Percentiles rank a stretch among this genome's conserved stretches.
Conservation (phyloP, 1,140 invertebrate genomes). For the Bombus turneri region DNA sequence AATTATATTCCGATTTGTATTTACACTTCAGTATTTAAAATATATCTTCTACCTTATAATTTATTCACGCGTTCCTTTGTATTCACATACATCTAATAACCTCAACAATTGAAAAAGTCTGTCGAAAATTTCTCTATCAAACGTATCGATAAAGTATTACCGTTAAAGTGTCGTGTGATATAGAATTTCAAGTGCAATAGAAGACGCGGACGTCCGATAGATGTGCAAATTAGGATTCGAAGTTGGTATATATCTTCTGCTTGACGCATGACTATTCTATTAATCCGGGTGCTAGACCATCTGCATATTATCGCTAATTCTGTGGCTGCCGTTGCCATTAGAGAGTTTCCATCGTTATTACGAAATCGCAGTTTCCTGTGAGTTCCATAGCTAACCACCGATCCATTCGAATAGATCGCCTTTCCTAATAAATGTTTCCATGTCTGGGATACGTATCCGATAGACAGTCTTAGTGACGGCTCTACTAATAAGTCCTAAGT, state of each 20-base stretch:
- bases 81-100: too few species aligned
- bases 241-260: not conserved
- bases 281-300: slow-evolving; percentile 1
- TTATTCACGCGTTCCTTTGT: too few species aligned
- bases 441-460: not conserved
- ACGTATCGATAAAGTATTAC: too few species aligned
- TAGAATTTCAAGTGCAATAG: not conserved
- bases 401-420: slow-evolving; percentile 20
- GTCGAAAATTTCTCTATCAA: not conserved
- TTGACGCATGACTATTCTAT: not conserved
- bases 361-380: slow-evolving; percentile 19
- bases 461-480: not conserved
- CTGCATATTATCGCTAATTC: slow-evolving; percentile 18
- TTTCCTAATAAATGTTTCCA: slow-evolving; percentile 5
- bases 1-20: too few species aligned
- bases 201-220: not conserved
- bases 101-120: not conserved
- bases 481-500: not conserved
- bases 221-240: not conserved
- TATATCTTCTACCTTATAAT: too few species aligned
- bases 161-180: too few species aligned
- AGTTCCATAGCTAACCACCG: slow-evolving; percentile 10
- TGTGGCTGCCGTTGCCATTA: slow-evolving; percentile 7
- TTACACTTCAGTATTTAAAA: too few species aligned
- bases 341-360: slow-evolving; percentile 20